Evolutionary conservation across 2,113 vertebrate genomes (phyloP).

Genomic region (Xiphias gladius): DNA sequence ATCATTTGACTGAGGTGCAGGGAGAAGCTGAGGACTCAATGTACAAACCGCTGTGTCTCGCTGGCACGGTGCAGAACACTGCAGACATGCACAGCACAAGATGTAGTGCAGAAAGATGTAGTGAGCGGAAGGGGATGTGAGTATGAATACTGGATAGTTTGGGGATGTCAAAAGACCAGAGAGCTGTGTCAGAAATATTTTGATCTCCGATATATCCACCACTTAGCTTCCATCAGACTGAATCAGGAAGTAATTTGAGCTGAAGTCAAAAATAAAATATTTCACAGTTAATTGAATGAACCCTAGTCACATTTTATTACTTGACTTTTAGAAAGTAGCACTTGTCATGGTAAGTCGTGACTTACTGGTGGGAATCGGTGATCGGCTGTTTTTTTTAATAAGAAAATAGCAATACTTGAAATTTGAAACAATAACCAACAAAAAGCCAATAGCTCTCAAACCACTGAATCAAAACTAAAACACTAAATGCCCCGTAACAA

Average conservation of each 20-base stretch:
- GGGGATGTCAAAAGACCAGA: too few species aligned
- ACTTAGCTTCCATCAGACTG: background rate
- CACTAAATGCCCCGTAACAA: background rate
- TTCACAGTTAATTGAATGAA: too few species aligned
- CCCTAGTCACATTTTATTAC: too few species aligned
- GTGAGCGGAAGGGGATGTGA: background rate
- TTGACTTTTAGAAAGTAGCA: too few species aligned
- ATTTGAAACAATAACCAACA: too few species aligned
- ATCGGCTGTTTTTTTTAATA: too few species aligned
- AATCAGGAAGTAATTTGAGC: background rate
- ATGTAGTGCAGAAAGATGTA: background rate
- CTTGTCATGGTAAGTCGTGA: too few species aligned
- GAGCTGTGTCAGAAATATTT: background rate
- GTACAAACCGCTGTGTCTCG: constrained; percentile 23
- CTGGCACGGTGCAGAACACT: background rate
- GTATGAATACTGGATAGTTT: background rate
- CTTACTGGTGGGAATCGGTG: too few species aligned
- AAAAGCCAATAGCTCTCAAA: background rate
- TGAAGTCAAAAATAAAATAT: too few species aligned
- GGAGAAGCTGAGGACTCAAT: constrained; percentile 17
- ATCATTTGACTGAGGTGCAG: constrained; percentile 60
- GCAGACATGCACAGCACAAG: background rate
- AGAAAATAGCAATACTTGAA: too few species aligned
- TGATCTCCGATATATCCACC: background rate
- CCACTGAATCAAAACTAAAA: background rate